Percentiles rank a stretch among this genome's conserved stretches.
Conservation (phyloP, 2,113 vertebrate genomes). For the Corythaeola cristata region DNA sequence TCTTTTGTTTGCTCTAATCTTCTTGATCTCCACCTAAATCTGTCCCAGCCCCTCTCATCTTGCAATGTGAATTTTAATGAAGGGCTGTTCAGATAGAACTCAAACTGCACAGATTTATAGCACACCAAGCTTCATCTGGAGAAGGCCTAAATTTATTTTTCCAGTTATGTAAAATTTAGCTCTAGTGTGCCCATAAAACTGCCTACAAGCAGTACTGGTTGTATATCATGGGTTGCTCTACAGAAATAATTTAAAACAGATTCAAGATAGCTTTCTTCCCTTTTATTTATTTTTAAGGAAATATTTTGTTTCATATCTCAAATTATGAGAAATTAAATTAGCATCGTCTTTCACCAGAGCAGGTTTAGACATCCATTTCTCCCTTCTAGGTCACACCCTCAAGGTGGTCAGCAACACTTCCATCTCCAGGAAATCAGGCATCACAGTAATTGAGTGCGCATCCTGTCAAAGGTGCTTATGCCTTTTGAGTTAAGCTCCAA, state of each 20-base stretch:
- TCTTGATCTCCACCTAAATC: constrained; percentile 25
- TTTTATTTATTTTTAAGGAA: constrained; percentile 2
- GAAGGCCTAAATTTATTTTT: constrained; percentile 62
- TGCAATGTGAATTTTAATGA: constrained; percentile 50
- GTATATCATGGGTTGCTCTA: constrained; percentile 32
- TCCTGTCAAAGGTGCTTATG: not conserved
- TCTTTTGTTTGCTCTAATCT: not conserved
- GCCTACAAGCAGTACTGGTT: constrained; percentile 29
- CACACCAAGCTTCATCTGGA: constrained; percentile 27
- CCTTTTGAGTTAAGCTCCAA: not conserved
- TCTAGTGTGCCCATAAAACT: constrained; percentile 45
- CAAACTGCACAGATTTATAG: constrained; percentile 59
- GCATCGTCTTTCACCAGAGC: not conserved
- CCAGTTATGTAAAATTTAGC: constrained; percentile 64
- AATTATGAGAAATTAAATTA: not conserved
- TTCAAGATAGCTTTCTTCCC: not conserved
- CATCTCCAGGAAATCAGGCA: not conserved
- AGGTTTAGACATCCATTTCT: not conserved
- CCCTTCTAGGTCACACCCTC: not conserved
- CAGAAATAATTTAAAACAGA: constrained; percentile 30
- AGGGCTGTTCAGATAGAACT: constrained; percentile 38
- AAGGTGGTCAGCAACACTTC: not conserved
- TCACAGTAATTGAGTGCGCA: not conserved
- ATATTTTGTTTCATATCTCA: not conserved
- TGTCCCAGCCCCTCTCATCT: not conserved